Conservation (phyloP, 1,140 invertebrate genomes). For the Proctacanthus coquilletti region DNA sequence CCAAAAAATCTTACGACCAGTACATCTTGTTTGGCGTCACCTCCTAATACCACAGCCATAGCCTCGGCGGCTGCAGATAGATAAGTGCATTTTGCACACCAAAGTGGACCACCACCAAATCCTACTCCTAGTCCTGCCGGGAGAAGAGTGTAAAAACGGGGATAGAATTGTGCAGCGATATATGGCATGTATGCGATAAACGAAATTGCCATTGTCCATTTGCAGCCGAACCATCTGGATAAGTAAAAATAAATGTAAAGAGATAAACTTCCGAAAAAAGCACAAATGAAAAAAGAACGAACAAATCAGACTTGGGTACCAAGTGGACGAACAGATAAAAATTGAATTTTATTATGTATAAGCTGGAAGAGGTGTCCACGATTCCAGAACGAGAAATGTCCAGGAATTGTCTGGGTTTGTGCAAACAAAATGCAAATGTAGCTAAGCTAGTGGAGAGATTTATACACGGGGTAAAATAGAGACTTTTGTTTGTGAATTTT, state of each 20-base stretch:
- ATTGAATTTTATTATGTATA: no score
- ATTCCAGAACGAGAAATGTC: no score
- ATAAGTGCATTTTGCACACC: constrained; percentile 92
- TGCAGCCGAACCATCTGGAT: constrained; percentile 61
- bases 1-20: constrained; percentile 92
- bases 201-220: constrained; percentile 72
- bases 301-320: no score
- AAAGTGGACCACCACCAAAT: constrained; percentile 79
- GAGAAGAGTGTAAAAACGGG: constrained; percentile 65
- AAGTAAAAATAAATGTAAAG: constrained; percentile 60
- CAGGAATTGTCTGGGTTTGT: no score
- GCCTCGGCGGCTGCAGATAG: constrained; percentile 80
- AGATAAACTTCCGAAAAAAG: no score
- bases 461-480: no score
- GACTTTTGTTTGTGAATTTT: no score
- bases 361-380: no score
- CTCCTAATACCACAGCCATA: constrained; percentile 48
- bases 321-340: no score
- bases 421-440: no score
- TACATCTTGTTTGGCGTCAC: constrained; percentile 41
- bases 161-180: constrained; percentile 84
- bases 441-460: no score
- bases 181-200: constrained; percentile 83
- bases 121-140: constrained; percentile 73
- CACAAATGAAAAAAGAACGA: no score